Conservation (phyloP, 1,140 invertebrate genomes). For the Mercenaria mercenaria region DNA sequence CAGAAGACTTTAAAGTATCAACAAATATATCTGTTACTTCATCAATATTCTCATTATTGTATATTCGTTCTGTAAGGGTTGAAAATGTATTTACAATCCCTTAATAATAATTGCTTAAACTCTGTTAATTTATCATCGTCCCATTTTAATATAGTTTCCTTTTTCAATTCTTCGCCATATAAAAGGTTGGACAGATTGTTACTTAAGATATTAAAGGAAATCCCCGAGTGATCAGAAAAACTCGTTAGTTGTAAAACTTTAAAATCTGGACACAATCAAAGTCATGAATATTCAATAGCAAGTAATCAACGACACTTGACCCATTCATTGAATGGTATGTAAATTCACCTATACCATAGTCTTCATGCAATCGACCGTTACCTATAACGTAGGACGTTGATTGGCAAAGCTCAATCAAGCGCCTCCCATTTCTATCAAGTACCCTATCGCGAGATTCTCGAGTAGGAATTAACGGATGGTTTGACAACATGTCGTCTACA, state of each 20-base stretch:
- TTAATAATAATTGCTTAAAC: background rate
- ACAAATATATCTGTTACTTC: background rate
- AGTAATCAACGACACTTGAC: background rate
- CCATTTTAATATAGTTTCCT: background rate
- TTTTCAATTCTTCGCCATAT: background rate
- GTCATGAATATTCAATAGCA: background rate
- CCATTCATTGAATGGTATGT: background rate
- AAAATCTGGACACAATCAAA: background rate
- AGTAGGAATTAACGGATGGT: background rate
- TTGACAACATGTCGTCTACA: background rate
- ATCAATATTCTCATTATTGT: background rate
- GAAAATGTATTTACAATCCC: background rate
- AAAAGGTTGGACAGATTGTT: background rate
- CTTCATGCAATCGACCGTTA: background rate
- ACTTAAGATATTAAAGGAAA: background rate
- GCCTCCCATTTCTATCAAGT: constrained; percentile 8
- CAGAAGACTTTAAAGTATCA: background rate
- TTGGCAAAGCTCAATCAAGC: constrained; percentile 2
- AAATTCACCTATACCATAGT: background rate
- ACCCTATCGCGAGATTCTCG: background rate
- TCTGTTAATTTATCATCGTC: background rate
- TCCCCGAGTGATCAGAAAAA: background rate
- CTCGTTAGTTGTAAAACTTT: background rate
- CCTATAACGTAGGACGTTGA: background rate
- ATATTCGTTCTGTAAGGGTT: background rate